Evolutionary conservation across 2,113 vertebrate species (phyloP), one percentile per base, ranked within the genome.

Genomic region (Excalfactoria chinensis): DNA sequence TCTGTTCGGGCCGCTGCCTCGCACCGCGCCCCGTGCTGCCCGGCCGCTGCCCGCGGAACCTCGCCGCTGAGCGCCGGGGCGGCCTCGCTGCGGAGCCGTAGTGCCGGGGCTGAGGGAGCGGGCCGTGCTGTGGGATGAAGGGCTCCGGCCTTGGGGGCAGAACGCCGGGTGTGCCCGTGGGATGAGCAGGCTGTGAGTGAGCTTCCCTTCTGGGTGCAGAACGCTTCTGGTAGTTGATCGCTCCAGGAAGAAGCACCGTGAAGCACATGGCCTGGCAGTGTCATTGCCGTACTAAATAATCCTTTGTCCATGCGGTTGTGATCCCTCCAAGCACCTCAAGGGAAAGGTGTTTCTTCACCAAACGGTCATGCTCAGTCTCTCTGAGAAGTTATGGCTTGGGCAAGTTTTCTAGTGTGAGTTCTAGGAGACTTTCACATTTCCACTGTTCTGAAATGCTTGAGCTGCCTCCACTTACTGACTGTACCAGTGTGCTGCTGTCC

Each of bases 311-410:
- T 51, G 68, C 28, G 0, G 1, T 26, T 60, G 32, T n/a, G 32
- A 58, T 16, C 25, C 22, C 62, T 68, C 53, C 32, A 18, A 69
- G n/a, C 40, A 28, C 44, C 41, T 76, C 49, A 1, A 7, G 43
- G 40, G 4, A 56, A 46, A 34, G 32, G 12, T 41, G 21, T 6
- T 74, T 76, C 1, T 32, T 5, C 63, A 17, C 44, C 69, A 60
- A 2, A 80, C 56, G 37, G 68, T 7, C 2, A 1, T 2, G 7
- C 0, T 0, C 2, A 0, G 32, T 8, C 40, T 21, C 74, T 26
- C 48, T 60, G 72, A 62, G 21, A 46, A 41, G n/a, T 35, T 72
- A 5, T 40, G 20, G 11, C 15, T 60, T 43, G 66, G 23, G 23
- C 60, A 53, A n/a, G 40, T 6, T 59, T 86, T 90, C 21, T 26